These are phyloP conservation scores for Drosophila flavopinicola DNA, from an alignment of 2,888 invertebrate genomes.

Conservation along the genomic window DNA sequence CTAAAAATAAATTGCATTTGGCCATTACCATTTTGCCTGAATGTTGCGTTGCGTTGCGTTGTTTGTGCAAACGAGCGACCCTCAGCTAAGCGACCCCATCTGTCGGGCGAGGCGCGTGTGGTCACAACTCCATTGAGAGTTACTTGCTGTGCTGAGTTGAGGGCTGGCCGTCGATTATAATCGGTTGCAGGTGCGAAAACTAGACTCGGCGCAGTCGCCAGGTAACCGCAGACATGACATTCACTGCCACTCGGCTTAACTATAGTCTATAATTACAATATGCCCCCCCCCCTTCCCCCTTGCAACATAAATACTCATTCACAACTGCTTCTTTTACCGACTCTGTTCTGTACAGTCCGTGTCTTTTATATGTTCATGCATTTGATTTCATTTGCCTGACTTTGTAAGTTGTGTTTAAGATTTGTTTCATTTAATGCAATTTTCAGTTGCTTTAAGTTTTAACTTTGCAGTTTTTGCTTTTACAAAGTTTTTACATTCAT, in stretches of 20 bases:
- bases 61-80: too few relatives aligned
- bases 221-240: slow-evolving; percentile 47
- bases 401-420: background rate
- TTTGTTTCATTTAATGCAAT: slow-evolving; percentile 2
- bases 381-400: background rate
- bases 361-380: background rate
- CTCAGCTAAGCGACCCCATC: slow-evolving; percentile 51
- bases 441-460: slow-evolving; percentile 1
- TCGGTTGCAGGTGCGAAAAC: slow-evolving; percentile 65
- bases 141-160: too few relatives aligned
- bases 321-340: slow-evolving; percentile 4
- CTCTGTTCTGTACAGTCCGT: background rate
- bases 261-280: slow-evolving; percentile 22
- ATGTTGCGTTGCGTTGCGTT: slow-evolving; percentile 3
- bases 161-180: slow-evolving; percentile 28
- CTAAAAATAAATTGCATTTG: slow-evolving; percentile 72
- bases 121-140: too few relatives aligned
- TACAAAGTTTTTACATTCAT: too few relatives aligned
- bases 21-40: slow-evolving; percentile 50
- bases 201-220: slow-evolving; percentile 39
- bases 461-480: slow-evolving; percentile 3
- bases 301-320: slow-evolving; percentile 1
- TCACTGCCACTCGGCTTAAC: slow-evolving; percentile 15
- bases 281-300: too few relatives aligned
- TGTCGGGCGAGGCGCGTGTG: slow-evolving; percentile 43